These are phyloP conservation scores for Microctonus aethiopoides DNA, from an alignment of 2,888 invertebrate genomes.

Conservation along the genomic window DNA sequence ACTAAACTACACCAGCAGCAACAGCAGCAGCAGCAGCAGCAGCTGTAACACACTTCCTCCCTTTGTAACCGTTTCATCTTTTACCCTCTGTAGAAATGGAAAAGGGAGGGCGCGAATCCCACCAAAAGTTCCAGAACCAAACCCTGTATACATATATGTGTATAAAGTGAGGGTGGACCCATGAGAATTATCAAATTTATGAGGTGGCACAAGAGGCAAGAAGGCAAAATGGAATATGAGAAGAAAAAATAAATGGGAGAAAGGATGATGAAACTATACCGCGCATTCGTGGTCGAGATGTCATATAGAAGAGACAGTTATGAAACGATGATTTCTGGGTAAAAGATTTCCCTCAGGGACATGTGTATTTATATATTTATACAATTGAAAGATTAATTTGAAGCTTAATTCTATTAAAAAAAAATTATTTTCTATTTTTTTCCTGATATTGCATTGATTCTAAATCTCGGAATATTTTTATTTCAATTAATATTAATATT, in stretches of 20 bases:
- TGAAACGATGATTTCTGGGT: conserved; percentile 54
- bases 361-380: conserved; percentile 23
- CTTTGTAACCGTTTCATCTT: conserved; percentile 31
- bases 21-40: background rate
- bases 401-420: conserved; percentile 27
- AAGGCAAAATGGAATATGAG: background rate
- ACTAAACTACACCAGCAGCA: background rate
- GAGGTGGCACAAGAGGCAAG: conserved; percentile 45
- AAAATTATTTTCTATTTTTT: background rate
- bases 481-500: background rate
- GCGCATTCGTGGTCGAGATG: conserved; percentile 5
- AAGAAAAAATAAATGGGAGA: background rate
- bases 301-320: conserved; percentile 31
- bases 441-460: background rate
- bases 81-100: conserved; percentile 15
- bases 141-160: conserved; percentile 15
- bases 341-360: conserved; percentile 52
- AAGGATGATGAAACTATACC: background rate
- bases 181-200: conserved; percentile 56
- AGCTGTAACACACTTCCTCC: conserved; percentile 18
- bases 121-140: conserved; percentile 44
- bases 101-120: conserved; percentile 37
- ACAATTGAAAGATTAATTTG: conserved; percentile 27
- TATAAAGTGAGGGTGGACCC: conserved; percentile 36
- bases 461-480: background rate